phyloP scores from a whole-genome alignment of 2,797 vertebrate species.

The Rhincodon typus region DNA sequence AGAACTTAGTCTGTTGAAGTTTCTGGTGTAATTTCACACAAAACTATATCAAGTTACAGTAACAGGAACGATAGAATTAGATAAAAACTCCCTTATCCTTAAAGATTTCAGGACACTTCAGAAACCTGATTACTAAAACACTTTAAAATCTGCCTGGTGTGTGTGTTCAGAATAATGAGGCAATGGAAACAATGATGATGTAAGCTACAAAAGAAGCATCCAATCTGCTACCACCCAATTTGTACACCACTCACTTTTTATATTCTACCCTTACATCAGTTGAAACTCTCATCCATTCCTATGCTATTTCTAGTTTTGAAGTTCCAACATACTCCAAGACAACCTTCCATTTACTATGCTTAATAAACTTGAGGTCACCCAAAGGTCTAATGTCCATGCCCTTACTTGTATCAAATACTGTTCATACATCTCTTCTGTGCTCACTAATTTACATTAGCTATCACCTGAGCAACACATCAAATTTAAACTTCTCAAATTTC shows the following conservation, averaged over 20 bases:
- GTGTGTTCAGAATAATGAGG: neutral
- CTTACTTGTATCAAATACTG: neutral
- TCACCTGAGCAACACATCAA: neutral
- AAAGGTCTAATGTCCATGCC: neutral
- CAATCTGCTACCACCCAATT: neutral
- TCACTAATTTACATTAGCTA: neutral
- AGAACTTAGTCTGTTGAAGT: conserved; percentile 18
- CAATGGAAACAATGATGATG: neutral
- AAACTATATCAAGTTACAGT: neutral
- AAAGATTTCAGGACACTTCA: neutral
- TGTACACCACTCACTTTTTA: neutral
- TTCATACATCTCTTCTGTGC: neutral
- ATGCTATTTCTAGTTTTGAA: neutral
- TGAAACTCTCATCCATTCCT: neutral
- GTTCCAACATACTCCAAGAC: neutral
- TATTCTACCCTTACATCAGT: neutral
- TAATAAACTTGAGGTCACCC: neutral
- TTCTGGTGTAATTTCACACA: neutral
- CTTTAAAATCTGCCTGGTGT: no score
- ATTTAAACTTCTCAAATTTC: neutral
- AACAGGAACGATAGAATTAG: neutral
- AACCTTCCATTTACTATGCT: neutral
- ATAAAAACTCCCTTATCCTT: neutral
- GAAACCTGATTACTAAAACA: neutral
- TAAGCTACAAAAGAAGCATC: neutral